Base-by-base conservation (phyloP, 2,888 invertebrate genomes). In the Thera britannica region DNA sequence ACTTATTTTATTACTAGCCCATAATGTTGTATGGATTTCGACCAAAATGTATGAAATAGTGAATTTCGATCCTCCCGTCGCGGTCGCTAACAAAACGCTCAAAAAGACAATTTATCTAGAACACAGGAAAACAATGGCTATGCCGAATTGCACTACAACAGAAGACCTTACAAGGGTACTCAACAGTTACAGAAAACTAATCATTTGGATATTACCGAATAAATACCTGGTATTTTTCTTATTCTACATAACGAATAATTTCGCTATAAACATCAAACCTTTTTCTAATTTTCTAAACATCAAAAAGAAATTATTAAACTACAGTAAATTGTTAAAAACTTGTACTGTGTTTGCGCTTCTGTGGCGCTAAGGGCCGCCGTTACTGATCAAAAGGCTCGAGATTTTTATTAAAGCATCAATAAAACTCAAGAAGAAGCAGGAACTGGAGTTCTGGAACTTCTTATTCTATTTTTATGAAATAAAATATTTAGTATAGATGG, bases 91-190 rank as follows among this genome's bases (percentile, higher is more conserved):
- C 67, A 62, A 62, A 58, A 65, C 59, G 36, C 72, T 69, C 70
- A 75, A 77, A 76, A 77, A 76, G 65, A 73, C 67, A 74, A 79
- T 81, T 83, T 70, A 62, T 78, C 77, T 83, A 79, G 77, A 75
- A 77, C 74, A 75, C 70, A 79, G 61, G 74, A 77, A 80, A 83
- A 83, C 76, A 81, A 80, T 86, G 88, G 88, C 89, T 83, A 79
- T 77, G 88, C 86, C 84, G 76, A 84, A 87, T 87, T 88, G 83
- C 83, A 88, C 86, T 88, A 88, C 69, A 78, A 80, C 79, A 78
- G 74, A 74, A 79, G 41, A 62, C 58, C 34, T 58, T 62, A 67
- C 12, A 63, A 60, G 46, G 57, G 34, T 60, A 70, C 63, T 54
- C 57, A 70, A 70, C 59, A 62, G 62, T 62, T 60, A 59, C 59